Conservation (phyloP, 2,888 invertebrate genomes). For the Melikaiella ostensackeni region DNA sequence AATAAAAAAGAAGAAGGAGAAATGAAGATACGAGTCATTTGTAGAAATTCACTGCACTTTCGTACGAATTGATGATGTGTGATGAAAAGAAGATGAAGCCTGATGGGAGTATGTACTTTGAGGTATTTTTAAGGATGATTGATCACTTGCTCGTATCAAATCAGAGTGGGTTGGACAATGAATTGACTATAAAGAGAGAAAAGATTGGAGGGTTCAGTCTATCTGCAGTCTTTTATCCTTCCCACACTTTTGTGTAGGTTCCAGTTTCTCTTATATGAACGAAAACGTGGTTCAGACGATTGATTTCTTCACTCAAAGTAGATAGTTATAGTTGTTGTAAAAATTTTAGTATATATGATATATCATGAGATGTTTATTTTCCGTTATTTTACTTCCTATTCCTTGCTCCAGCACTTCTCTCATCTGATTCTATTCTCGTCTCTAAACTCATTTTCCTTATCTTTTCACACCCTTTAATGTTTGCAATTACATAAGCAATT, state of each 20-base stretch:
- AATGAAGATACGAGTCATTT: neutral
- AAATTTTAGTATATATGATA: too few species aligned
- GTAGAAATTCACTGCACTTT: neutral
- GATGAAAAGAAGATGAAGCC: slow-evolving; percentile 1
- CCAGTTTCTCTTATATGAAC: neutral
- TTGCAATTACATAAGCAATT: too few species aligned
- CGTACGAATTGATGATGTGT: neutral
- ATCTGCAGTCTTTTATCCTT: neutral
- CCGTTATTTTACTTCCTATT: too few species aligned
- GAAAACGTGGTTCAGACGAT: neutral
- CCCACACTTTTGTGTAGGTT: too few species aligned
- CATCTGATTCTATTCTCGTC: too few species aligned
- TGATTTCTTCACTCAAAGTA: neutral
- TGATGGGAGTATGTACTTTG: neutral
- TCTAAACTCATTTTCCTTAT: too few species aligned
- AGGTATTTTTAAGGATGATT: neutral
- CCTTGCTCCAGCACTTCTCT: too few species aligned
- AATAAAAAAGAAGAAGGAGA: too few species aligned
- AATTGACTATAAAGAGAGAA: neutral
- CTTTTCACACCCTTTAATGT: too few species aligned
- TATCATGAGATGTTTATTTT: too few species aligned
- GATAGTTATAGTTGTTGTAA: too few species aligned
- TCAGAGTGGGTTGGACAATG: slow-evolving; percentile 7
- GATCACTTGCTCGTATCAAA: slow-evolving; percentile 7
- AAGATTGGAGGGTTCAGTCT: neutral